phyloP scores from a whole-genome alignment of 1,140 invertebrate species.

The Tetraneura akinire region DNA sequence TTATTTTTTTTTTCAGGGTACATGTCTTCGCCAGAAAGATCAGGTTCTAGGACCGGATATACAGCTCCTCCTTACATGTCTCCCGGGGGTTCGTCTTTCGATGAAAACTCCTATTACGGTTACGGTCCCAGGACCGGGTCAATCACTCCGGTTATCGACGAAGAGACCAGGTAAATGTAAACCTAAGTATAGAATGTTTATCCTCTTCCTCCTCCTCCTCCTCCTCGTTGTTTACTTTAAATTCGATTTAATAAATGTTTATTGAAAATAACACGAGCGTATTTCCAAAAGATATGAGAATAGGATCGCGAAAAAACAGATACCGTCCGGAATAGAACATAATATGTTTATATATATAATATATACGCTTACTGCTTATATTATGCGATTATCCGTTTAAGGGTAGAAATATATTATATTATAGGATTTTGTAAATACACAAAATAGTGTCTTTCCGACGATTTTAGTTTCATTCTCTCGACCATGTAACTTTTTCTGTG shows the following conservation, averaged over 20 bases:
- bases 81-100: slow-evolving; percentile 62
- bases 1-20: slow-evolving; percentile 67
- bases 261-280: background rate
- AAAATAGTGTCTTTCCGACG: no score
- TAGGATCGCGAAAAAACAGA: background rate
- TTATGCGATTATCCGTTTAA: no score
- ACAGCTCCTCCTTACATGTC: slow-evolving; percentile 55
- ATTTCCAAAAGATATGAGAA: no score
- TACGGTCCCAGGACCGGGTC: slow-evolving; percentile 72
- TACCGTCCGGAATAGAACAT: no score
- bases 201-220: no score
- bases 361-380: no score
- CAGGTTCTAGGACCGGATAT: slow-evolving; percentile 59
- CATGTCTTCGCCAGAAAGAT: slow-evolving; percentile 83
- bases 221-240: background rate
- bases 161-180: slow-evolving; percentile 75
- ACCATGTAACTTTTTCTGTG: no score
- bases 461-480: no score
- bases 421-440: no score
- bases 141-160: slow-evolving; percentile 86
- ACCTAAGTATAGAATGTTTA: no score
- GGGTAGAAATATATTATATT: no score
- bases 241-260: background rate
- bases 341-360: no score
- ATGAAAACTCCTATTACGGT: slow-evolving; percentile 84